Percentiles rank a stretch among this genome's conserved stretches.
phyloP scores from a whole-genome alignment of 1,140 invertebrate species.

The Paraescarpia echinospica region DNA sequence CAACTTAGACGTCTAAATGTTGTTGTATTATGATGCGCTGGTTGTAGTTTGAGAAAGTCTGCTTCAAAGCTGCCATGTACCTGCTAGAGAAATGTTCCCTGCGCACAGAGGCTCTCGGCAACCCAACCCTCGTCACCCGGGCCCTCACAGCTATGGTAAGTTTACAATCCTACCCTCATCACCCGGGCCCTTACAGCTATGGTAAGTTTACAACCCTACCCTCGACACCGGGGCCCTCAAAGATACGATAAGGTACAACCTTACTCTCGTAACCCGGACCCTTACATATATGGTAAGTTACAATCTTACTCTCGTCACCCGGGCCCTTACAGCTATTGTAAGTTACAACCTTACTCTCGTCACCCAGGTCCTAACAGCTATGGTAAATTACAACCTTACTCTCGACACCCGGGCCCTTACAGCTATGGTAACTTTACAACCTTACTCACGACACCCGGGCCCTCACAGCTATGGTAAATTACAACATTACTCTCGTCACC shows the following conservation, averaged over 20 bases:
- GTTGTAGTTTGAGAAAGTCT: constrained; percentile 53
- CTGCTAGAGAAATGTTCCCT: constrained; percentile 72
- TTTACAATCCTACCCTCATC: background rate
- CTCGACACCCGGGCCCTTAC: too few relatives aligned
- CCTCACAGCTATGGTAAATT: constrained; percentile 75
- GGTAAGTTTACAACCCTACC: constrained; percentile 41
- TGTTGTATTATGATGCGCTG: too few relatives aligned
- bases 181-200: too few relatives aligned
- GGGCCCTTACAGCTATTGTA: too few relatives aligned
- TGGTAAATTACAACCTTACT: too few relatives aligned
- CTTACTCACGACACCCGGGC: constrained; percentile 70
- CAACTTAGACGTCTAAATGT: constrained; percentile 18
- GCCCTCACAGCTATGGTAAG: constrained; percentile 75
- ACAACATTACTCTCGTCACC: background rate
- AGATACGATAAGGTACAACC: too few relatives aligned
- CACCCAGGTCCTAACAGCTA: too few relatives aligned
- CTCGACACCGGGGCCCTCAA: constrained; percentile 63
- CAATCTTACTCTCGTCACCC: too few relatives aligned
- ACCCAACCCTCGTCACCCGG: constrained; percentile 70
- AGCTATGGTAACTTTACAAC: constrained; percentile 51
- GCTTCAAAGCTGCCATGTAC: constrained; percentile 79
- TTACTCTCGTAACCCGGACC: too few relatives aligned
- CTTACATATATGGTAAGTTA: too few relatives aligned
- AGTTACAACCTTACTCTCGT: too few relatives aligned
- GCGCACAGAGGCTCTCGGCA: constrained; percentile 68